phyloP scores from a whole-genome alignment of 2,113 vertebrate species.

The Heloderma charlesbogerti region DNA sequence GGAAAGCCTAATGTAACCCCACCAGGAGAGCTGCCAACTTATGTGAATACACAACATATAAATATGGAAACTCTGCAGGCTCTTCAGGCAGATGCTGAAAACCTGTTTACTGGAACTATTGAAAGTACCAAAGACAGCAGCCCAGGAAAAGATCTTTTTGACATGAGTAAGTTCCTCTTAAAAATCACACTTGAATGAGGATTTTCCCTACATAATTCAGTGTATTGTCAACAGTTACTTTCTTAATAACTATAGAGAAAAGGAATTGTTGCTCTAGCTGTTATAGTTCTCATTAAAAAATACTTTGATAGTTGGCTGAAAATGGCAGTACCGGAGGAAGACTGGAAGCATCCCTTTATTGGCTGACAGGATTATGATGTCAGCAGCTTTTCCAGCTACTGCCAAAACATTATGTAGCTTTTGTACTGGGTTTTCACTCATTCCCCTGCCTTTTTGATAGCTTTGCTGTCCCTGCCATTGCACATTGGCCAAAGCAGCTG shows the following conservation, averaged over 20 bases:
- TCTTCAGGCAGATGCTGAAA: slow-evolving; percentile 81
- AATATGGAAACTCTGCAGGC: slow-evolving; percentile 81
- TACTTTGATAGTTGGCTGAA: neutral
- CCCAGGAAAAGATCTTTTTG: slow-evolving; percentile 92
- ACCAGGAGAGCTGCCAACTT: slow-evolving; percentile 81
- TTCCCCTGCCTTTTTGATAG: neutral
- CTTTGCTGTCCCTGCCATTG: neutral
- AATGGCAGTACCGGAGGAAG: neutral
- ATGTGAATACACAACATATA: slow-evolving; percentile 91
- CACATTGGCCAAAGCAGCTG: neutral
- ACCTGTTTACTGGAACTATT: slow-evolving; percentile 64
- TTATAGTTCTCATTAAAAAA: neutral
- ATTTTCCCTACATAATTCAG: neutral
- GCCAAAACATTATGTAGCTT: neutral
- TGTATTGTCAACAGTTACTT: neutral
- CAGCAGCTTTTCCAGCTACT: neutral
- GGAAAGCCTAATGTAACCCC: slow-evolving; percentile 75
- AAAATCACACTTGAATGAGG: neutral
- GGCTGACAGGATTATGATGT: neutral
- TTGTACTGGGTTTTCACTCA: neutral
- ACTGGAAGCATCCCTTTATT: neutral
- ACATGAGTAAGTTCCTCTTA: slow-evolving; percentile 92
- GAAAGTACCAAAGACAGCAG: slow-evolving; percentile 82
- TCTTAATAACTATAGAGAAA: neutral
- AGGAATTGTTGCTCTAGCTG: neutral